phyloP scores from a whole-genome alignment of 2,888 invertebrate genomes.

The Clistopyga incitator region DNA sequence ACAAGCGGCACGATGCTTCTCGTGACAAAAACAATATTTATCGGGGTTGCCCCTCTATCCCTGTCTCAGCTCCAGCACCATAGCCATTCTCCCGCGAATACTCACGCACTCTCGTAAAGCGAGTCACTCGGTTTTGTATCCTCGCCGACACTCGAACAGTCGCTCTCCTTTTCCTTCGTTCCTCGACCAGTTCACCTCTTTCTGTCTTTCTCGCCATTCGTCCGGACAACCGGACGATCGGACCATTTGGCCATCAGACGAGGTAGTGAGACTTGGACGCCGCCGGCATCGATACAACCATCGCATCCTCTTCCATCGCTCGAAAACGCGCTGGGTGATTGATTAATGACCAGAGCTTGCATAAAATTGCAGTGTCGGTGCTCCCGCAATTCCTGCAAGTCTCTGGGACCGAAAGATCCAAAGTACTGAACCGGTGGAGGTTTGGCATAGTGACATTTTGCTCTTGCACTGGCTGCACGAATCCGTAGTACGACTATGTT shows the following conservation, averaged over 20 bases:
- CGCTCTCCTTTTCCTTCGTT: constrained; percentile 15
- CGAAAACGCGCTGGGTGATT: constrained; percentile 74
- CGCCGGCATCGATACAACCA: constrained; percentile 39
- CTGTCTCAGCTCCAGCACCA: constrained; percentile 38
- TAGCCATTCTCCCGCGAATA: constrained; percentile 43
- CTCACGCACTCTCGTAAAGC: constrained; percentile 37
- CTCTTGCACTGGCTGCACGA: constrained; percentile 26
- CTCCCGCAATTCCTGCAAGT: constrained; percentile 11
- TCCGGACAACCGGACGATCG: constrained; percentile 33
- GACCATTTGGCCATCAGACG: constrained; percentile 45
- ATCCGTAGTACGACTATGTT: constrained; percentile 18
- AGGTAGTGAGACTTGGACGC: not conserved
- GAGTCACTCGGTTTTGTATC: constrained; percentile 47
- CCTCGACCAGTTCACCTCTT: constrained; percentile 10
- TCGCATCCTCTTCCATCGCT: constrained; percentile 49
- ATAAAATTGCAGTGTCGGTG: constrained; percentile 73
- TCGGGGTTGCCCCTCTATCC: constrained; percentile 71
- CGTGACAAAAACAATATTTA: constrained; percentile 80
- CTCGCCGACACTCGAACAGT: constrained; percentile 44
- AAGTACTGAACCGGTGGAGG: not conserved
- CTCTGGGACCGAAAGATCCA: constrained; percentile 1
- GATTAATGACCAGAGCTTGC: constrained; percentile 81
- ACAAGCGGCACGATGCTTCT: constrained; percentile 65
- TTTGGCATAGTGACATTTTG: constrained; percentile 33
- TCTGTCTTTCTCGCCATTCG: constrained; percentile 38